phyloP scores from a whole-genome alignment of 2,888 invertebrate genomes.

The Chrysolina oricalcia region DNA sequence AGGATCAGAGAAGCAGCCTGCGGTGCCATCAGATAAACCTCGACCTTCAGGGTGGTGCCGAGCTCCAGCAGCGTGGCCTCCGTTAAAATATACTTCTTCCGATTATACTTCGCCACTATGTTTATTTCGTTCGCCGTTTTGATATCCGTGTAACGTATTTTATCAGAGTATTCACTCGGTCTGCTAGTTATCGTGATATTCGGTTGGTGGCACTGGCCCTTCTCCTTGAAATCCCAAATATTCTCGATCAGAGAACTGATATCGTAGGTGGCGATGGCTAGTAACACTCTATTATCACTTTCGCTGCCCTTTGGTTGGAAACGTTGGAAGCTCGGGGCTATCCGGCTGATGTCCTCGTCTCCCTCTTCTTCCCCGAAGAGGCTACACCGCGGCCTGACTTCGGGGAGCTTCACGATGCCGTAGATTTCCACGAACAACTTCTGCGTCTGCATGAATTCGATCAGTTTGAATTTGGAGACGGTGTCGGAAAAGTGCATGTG shows the following conservation, averaged over 20 bases:
- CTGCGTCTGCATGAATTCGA: conserved; percentile 56
- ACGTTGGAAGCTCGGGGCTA: conserved; percentile 36
- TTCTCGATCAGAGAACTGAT: conserved; percentile 58
- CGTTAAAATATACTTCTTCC: conserved; percentile 5
- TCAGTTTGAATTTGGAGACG: conserved; percentile 55
- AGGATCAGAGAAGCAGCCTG: conserved; percentile 55
- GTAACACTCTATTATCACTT: conserved; percentile 30
- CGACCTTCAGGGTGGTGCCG: conserved; percentile 56
- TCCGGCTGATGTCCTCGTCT: conserved; percentile 37
- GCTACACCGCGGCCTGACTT: conserved; percentile 23
- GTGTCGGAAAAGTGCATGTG: conserved; percentile 56
- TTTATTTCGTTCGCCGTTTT: conserved; percentile 52
- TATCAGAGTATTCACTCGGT: conserved; percentile 25
- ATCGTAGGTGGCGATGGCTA: conserved; percentile 57
- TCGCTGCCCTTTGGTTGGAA: background rate
- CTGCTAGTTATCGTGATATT: conserved; percentile 70
- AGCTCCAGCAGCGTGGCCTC: conserved; percentile 50
- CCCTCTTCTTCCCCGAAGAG: conserved; percentile 45
- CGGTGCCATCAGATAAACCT: conserved; percentile 59
- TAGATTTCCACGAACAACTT: conserved; percentile 55
- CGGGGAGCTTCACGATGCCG: conserved; percentile 24
- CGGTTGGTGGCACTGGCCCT: conserved; percentile 81
- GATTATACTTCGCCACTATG: conserved; percentile 30
- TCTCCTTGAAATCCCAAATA: conserved; percentile 75
- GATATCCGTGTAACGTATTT: conserved; percentile 17